A percentile compares a stretch with the other conserved stretches of the same genome.
These are phyloP conservation scores for Festucalex cinctus DNA, from an alignment of 2,113 vertebrate genomes.

Conservation along the genomic window DNA sequence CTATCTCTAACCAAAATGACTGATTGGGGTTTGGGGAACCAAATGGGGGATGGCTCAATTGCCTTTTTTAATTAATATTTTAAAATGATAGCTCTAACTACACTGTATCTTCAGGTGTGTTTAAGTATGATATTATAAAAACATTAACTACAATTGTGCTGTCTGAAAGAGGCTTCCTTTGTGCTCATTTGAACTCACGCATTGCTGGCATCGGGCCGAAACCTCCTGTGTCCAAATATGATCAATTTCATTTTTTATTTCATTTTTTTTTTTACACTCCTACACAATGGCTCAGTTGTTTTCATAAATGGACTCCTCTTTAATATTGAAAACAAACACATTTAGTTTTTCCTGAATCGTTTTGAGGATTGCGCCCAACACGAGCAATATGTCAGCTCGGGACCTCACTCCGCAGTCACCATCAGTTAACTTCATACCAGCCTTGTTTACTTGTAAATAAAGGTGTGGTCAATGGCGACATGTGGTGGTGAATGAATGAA, in stretches of 20 bases:
- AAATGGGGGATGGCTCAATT: no score
- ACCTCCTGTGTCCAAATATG: background rate
- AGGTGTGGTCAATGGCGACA: conserved; percentile 59
- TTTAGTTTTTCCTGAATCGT: no score
- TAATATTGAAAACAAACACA: no score
- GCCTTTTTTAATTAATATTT: no score
- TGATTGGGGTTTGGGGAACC: no score
- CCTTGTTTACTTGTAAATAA: no score
- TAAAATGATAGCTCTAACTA: no score
- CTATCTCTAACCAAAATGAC: no score
- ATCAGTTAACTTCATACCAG: conserved; percentile 11
- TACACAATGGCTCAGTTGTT: no score
- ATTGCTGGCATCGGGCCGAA: background rate
- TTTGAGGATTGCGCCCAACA: background rate
- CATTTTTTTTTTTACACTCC: no score
- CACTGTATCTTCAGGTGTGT: background rate
- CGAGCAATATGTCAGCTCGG: background rate
- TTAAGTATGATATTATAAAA: background rate
- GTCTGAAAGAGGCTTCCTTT: background rate
- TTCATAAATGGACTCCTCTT: no score
- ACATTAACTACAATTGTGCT: background rate
- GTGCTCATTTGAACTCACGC: background rate
- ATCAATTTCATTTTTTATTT: no score
- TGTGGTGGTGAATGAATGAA: conserved; percentile 71
- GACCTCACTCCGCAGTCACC: conserved; percentile 25